Evolutionary conservation across 2,113 vertebrate genomes (phyloP), one percentile per base, ranked within the genome.

Genomic region (Oncorhynchus nerka): DNA sequence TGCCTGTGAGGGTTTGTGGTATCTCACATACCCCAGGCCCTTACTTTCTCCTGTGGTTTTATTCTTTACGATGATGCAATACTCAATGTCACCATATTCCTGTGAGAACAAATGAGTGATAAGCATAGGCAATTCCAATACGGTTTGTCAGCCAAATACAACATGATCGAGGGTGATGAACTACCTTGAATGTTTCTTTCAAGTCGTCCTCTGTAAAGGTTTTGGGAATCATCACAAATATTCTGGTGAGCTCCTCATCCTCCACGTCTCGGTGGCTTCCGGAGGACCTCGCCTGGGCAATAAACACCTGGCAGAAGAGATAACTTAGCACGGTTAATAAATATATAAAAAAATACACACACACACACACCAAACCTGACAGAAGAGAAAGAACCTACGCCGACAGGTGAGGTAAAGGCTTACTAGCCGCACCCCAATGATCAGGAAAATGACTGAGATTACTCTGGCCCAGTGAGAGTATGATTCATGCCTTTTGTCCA

Each of bases 141-240:
- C 49, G 1, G 39, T 19, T 55, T 1, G 5, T 5, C 4, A 5
- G 15, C 51, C 51, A 19, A 55, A 19, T 55, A 19, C 15, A 55
- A 55, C 1, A 55, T 5, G 51, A 15, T 16, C 3, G 49, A 19
- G 51, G 16, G 51, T 19, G 16, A 55, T 55, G 16, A 55, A 55
- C 4, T 88, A 97, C 97, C 91, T 97, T 97, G 84, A 99, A 99
- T 1, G 95, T 97, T 65, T 96, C 88, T 75, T 95, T 94, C 2
- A 99, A 86, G 83, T 98, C 96, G n/a, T 99, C 97, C 89, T 99
- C 97, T 0, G 96, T 91, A 76, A 95, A 99, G 8, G 94, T 91
- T 83, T 96, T 98, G 3, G 97, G 97, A 87, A 99, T 98, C 96
- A 96, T 98, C 72, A 99, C 95, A 78, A 98, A 98, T 75, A 99